These are phyloP conservation scores for Palaemon carinicauda DNA, from an alignment of 1,140 invertebrate genomes.

Conservation along the genomic window DNA sequence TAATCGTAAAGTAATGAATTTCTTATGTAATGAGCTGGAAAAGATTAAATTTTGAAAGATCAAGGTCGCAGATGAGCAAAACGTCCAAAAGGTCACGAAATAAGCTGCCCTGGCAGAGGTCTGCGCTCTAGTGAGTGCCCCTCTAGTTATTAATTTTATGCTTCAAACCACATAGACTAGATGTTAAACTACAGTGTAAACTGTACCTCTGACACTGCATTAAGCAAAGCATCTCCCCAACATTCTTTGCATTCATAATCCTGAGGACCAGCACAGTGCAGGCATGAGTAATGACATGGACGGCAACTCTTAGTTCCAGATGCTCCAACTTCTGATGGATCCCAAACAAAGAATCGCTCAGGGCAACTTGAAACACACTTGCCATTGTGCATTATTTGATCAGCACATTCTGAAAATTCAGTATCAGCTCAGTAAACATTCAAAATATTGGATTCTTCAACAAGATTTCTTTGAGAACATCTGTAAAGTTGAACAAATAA, in stretches of 20 bases:
- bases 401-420: slow-evolving; percentile 19
- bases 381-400: background rate
- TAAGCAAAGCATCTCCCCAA: slow-evolving; percentile 67
- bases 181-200: background rate
- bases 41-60: no score
- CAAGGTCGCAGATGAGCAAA: no score
- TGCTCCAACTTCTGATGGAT: slow-evolving; percentile 11
- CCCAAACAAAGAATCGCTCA: background rate
- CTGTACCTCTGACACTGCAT: slow-evolving; percentile 13
- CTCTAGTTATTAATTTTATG: no score
- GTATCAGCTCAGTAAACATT: background rate
- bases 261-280: slow-evolving; percentile 68
- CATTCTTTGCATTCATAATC: slow-evolving; percentile 71
- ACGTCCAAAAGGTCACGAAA: no score
- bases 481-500: background rate
- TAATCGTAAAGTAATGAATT: no score
- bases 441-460: background rate
- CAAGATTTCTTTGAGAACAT: background rate
- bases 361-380: slow-evolving; percentile 18
- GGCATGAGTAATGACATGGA: slow-evolving; percentile 72
- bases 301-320: slow-evolving; percentile 61
- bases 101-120: no score
- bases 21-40: no score
- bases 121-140: no score
- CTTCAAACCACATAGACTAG: background rate